Base-by-base conservation (phyloP, 2,113 vertebrate genomes). In the Cyprinodon brontotheroides region DNA sequence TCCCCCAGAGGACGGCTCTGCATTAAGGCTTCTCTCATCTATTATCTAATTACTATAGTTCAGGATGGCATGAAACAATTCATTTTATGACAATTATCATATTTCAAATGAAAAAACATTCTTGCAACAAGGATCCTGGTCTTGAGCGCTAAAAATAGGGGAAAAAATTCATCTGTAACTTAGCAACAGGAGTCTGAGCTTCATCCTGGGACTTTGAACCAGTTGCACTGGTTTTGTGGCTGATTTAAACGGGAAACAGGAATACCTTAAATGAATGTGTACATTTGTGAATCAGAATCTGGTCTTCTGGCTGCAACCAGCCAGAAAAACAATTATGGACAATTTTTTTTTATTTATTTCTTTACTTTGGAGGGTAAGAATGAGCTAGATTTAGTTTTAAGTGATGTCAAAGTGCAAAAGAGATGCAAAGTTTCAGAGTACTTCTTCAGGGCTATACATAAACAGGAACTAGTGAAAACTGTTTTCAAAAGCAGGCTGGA, bases 171-270 rank as follows among this genome's bases (percentile, higher is more conserved):
- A 86, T 90, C 93, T 93, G 93, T 95, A 94, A 93, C 93, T 94
- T 94, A 94, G 93, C 94, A 95, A 94, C 93, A 93, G 90, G 93
- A 93, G 87, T 90, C 84, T 79, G 86, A 85, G 90, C 85, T 93
- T 90, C 89, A 92, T 94, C 89, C 89, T 91, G 93, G 93, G 93
- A 94, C 94, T 93, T 87, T 29, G 29, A 29, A 29, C 29, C 29
- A 29, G 89, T 91, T 93, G 85, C 84, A 65, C 74, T 82, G 87
- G 50, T 89, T 88, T 79, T 88, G 84, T 84, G 63, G 75, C 74
- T 73, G 90, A 38, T 77, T 87, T 84, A 80, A 85, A 85, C 82
- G 84, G 86, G 70, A 83, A 87, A 70, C 62, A 63, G 81, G 68
- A 85, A 86, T 76, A 74, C 47, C 50, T 57, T 10, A 9, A n/a